phyloP scores from a whole-genome alignment of 2,797 vertebrate species.

The Pantherophis vulpinus region DNA sequence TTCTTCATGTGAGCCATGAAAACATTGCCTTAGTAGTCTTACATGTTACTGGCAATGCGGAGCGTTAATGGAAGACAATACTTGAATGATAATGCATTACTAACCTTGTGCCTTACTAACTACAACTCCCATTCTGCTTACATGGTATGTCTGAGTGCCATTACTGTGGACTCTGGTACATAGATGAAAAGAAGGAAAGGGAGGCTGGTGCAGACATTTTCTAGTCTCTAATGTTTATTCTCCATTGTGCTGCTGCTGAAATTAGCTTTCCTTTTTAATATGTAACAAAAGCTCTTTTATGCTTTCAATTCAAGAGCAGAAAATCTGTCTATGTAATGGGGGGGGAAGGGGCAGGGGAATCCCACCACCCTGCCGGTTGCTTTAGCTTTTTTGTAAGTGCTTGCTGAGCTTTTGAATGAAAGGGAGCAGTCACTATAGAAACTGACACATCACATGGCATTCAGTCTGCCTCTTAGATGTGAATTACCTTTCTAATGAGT shows the following conservation, averaged over 20 bases:
- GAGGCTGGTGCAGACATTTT: neutral
- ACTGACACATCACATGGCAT: slow-evolving; percentile 51
- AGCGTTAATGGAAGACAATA: neutral
- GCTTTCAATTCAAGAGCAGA: slow-evolving; percentile 53
- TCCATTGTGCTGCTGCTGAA: neutral
- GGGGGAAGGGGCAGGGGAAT: neutral
- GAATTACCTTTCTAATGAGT: slow-evolving; percentile 37
- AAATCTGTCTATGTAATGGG: slow-evolving; percentile 47
- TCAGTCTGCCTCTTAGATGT: slow-evolving; percentile 23
- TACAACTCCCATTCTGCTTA: neutral
- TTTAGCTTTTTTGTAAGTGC: slow-evolving; percentile 52
- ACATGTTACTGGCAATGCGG: neutral
- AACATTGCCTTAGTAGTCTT: neutral
- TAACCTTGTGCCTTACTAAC: neutral
- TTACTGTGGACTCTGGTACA: neutral
- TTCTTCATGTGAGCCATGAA: neutral
- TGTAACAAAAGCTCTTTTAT: slow-evolving; percentile 48
- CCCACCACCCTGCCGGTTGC: neutral
- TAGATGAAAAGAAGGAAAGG: neutral
- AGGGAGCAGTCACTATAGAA: slow-evolving; percentile 66
- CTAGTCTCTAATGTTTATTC: neutral
- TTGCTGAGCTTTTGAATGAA: slow-evolving; percentile 47
- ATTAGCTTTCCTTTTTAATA: slow-evolving; percentile 16
- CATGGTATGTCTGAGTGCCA: neutral
- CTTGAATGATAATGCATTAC: neutral